Conservation (phyloP, 1,140 invertebrate genomes). For the Adoxophyes honmai region DNA sequence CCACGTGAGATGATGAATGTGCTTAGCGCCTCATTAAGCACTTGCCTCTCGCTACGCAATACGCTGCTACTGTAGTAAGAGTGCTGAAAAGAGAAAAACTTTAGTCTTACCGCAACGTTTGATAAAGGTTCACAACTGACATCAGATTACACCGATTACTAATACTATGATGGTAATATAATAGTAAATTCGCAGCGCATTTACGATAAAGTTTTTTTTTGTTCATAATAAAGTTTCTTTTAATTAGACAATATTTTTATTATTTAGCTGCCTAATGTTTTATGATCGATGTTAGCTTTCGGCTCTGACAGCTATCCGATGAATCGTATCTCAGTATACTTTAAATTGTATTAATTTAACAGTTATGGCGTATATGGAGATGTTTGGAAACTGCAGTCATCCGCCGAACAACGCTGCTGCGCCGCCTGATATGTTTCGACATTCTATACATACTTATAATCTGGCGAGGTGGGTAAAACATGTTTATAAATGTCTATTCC, state of each 20-base stretch:
- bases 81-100: too few species aligned
- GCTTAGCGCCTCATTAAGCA: constrained; percentile 60
- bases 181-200: too few species aligned
- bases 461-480: constrained; percentile 71
- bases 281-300: neutral
- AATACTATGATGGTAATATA: too few species aligned
- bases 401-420: constrained; percentile 74
- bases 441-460: constrained; percentile 90
- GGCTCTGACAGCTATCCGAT: neutral
- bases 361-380: constrained; percentile 98
- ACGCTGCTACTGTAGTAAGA: too few species aligned
- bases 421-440: constrained; percentile 84
- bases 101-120: too few species aligned
- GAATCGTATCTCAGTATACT: neutral
- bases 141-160: too few species aligned
- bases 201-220: neutral
- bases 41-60: constrained; percentile 34
- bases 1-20: constrained; percentile 52
- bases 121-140: too few species aligned
- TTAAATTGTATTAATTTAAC: constrained; percentile 31
- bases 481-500: neutral
- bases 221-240: neutral
- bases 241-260: too few species aligned
- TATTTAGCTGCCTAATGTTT: too few species aligned
- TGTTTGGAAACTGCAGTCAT: constrained; percentile 93